Base-by-base conservation (phyloP, 2,888 invertebrate species). In the Drosophila sordidula region DNA sequence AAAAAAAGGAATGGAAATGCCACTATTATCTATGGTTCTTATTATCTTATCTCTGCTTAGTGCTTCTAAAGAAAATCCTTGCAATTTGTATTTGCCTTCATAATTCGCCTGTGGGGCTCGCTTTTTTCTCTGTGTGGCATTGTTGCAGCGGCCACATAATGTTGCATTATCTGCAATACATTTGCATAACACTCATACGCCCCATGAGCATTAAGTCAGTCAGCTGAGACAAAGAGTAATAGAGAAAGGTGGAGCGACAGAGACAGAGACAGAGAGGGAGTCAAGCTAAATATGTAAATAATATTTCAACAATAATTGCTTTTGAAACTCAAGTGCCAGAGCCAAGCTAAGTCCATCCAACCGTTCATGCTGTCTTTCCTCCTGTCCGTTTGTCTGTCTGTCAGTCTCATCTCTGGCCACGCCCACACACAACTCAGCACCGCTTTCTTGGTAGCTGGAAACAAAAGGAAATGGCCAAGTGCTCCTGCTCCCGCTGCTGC, bases 281-380 rank as follows among this genome's bases (percentile, higher is more conserved):
- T 34, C 22, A 51, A 52, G 36, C 22, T 57, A 55, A 80, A 83
- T 83, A 80, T 80, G 79, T 80, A 83, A 83, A 80, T 80, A 80
- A 83, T 83, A 83, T 80, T 80, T 80, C 78, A 83, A 80, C 79
- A 80, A 83, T 80, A 80, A 80, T 80, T 80, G 79, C 84, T 80
- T 80, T 80, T 83, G 84, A 83, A 80, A 70, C 78, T 47, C 46
- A 77, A 80, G 70, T 77, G 70, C 68, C 76, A 64, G 25, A 59
- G 75, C 42, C 52, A 71, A 51, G 67, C 56, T 9, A 34, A 34
- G 70, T 69, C 55, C 68, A 57, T 11, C 58, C 62, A 57, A 11
- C 44, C 66, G 29, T 68, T 38, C 57, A 39, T 18, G 34, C 34
- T 49, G 46, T 38, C 25, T 32, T 16, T 16, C 14, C 25, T 22